A percentile compares a stretch with the other conserved stretches of the same genome.
Conservation (phyloP, 2,888 invertebrate genomes). For the Polietes domitor region DNA sequence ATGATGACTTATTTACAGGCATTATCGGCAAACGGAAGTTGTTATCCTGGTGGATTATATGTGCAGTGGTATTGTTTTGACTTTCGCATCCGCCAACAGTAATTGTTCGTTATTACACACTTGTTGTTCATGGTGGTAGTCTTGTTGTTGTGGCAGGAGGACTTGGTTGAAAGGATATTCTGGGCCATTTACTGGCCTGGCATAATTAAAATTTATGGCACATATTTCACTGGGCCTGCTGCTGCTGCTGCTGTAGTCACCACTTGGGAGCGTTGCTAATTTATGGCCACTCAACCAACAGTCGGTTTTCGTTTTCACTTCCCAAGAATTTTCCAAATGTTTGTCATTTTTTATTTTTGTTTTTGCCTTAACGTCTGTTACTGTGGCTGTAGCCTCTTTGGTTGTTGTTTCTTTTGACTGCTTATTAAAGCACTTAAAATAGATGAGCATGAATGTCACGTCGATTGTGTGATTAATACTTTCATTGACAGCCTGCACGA, state of each 20-base stretch:
- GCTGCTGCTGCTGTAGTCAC: no score
- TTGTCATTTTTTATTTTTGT: not conserved
- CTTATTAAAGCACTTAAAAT: conserved; percentile 58
- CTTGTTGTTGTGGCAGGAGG: not conserved
- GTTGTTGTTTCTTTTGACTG: not conserved
- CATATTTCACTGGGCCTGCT: not conserved
- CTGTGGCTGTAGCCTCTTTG: not conserved
- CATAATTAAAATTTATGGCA: conserved; percentile 26
- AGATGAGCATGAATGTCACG: conserved; percentile 61
- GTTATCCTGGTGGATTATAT: conserved; percentile 11
- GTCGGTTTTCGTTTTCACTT: not conserved
- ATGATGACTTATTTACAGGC: conserved; percentile 13
- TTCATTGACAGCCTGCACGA: conserved; percentile 53
- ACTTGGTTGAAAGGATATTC: not conserved
- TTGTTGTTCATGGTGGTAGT: conserved; percentile 11
- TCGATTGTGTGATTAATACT: conserved; percentile 56
- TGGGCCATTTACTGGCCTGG: not conserved
- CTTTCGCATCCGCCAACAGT: conserved; percentile 46
- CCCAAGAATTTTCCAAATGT: not conserved
- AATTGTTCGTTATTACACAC: conserved; percentile 37
- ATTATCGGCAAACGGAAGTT: conserved; percentile 19
- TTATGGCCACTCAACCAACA: conserved; percentile 18
- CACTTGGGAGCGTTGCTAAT: not conserved
- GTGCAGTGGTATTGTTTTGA: conserved; percentile 52
- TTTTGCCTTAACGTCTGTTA: no score